Conservation (phyloP, 2,888 invertebrate genomes). For the Tipula unca region DNA sequence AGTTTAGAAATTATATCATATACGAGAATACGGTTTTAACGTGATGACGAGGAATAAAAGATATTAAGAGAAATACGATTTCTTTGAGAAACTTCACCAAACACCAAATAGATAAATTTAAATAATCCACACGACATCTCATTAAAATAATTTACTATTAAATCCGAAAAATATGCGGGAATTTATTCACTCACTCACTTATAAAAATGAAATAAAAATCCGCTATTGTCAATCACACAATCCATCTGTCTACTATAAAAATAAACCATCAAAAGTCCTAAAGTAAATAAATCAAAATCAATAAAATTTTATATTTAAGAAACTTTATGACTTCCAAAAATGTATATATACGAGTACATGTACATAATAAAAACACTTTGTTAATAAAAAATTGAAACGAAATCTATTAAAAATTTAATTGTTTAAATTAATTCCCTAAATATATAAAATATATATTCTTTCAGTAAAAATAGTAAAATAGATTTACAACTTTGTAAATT, state of each 20-base stretch:
- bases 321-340: not conserved
- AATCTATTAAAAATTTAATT: slow-evolving; percentile 8
- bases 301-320: not conserved
- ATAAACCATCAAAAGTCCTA: not conserved
- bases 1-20: not conserved
- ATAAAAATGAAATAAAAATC: not conserved
- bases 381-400: not conserved
- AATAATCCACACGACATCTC: not conserved
- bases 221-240: not conserved
- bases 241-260: not conserved
- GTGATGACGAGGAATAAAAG: no score
- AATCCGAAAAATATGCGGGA: not conserved
- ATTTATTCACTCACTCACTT: not conserved
- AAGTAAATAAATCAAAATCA: not conserved
- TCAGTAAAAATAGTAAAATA: not conserved
- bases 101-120: not conserved
- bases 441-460: no score
- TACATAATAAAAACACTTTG: not conserved
- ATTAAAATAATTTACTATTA: not conserved
- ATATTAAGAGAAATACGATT: no score
- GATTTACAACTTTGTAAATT: not conserved
- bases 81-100: no score
- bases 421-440: not conserved
- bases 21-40: not conserved
- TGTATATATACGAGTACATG: not conserved